These are phyloP conservation scores for Hylaea fasciaria DNA, from an alignment of 2,888 invertebrate genomes.

Conservation along the genomic window DNA sequence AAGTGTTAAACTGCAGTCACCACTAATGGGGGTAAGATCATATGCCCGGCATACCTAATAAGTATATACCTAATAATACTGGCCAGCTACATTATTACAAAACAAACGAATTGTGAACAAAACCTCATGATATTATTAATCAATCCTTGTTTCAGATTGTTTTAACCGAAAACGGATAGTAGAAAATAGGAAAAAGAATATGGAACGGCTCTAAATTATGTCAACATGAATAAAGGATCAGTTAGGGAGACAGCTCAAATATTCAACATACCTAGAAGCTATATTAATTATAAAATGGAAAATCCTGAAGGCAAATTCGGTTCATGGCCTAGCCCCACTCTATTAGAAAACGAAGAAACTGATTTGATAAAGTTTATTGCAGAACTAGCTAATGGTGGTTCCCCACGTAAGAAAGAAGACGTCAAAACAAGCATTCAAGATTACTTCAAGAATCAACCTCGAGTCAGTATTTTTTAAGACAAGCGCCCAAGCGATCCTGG, in stretches of 20 bases:
- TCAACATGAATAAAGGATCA: conserved; percentile 16
- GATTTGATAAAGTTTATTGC: conserved; percentile 23
- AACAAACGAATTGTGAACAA: background rate
- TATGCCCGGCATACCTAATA: too few species aligned
- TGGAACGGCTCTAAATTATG: conserved; percentile 12
- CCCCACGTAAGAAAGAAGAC: conserved; percentile 24
- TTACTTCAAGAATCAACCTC: conserved; percentile 5
- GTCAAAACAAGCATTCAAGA: conserved; percentile 21
- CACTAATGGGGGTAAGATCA: conserved; percentile 4
- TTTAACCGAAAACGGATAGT: conserved; percentile 1
- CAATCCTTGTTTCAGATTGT: background rate
- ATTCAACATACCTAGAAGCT: conserved; percentile 20
- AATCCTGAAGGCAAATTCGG: conserved; percentile 5
- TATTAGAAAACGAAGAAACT: conserved; percentile 19
- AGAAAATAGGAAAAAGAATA: background rate
- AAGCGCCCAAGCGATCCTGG: conserved; percentile 21
- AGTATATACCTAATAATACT: too few species aligned
- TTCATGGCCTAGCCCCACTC: background rate
- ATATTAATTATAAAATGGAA: conserved; percentile 10
- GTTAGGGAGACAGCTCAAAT: conserved; percentile 16
- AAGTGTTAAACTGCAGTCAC: conserved; percentile 11
- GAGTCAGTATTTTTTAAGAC: conserved; percentile 5
- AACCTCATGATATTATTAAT: background rate
- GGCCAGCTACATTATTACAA: background rate
- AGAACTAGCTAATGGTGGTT: conserved; percentile 21